These are phyloP conservation scores for Bombus affinis DNA, from an alignment of 1,140 invertebrate species.

Conservation along the genomic window DNA sequence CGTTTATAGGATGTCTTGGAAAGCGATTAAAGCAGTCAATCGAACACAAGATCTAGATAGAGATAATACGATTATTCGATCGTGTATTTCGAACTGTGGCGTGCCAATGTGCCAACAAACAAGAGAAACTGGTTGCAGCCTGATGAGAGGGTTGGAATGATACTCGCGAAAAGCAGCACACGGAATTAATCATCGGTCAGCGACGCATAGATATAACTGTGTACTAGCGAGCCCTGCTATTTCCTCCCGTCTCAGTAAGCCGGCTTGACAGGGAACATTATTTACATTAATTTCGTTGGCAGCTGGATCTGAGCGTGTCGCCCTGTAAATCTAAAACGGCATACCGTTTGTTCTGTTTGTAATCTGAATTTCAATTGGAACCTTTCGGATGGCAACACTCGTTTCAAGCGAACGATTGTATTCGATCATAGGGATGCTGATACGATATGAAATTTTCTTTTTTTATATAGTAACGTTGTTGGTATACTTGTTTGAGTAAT, in stretches of 20 bases:
- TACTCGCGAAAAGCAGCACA: neutral
- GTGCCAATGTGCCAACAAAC: neutral
- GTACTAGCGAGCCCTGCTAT: neutral
- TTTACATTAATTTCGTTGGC: constrained; percentile 50
- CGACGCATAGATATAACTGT: neutral
- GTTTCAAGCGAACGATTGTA: neutral
- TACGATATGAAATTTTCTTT: neutral
- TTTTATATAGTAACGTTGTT: neutral
- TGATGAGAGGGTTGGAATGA: neutral
- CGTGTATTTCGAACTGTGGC: neutral
- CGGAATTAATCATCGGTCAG: constrained; percentile 27
- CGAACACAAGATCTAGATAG: too few relatives aligned
- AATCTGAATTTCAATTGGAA: constrained; percentile 1
- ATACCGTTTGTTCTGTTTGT: neutral
- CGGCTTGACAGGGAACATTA: constrained; percentile 15
- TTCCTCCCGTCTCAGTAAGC: neutral
- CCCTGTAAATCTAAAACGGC: constrained; percentile 10
- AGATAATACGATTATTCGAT: neutral
- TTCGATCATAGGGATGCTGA: neutral
- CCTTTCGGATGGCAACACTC: too few relatives aligned
- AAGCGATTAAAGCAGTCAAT: neutral
- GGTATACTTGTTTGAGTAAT: too few relatives aligned
- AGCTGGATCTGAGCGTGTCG: neutral
- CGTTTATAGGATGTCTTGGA: neutral
- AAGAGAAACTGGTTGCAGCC: too few relatives aligned